phyloP scores from a whole-genome alignment of 2,888 invertebrate genomes.

The Cerastoderma edule region DNA sequence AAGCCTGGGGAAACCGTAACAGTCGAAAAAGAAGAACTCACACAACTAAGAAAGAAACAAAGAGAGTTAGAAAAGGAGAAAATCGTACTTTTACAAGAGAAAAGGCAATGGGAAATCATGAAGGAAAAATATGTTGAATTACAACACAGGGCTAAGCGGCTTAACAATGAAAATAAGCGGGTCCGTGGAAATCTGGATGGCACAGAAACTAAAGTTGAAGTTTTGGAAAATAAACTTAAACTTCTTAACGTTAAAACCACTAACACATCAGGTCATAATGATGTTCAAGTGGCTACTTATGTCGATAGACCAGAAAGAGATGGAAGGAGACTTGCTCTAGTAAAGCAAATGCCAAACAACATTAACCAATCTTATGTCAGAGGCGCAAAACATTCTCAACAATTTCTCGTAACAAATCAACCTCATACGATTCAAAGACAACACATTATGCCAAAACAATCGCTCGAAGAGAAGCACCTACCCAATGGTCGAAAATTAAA shows the following conservation, averaged over 20 bases:
- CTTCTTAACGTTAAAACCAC: constrained; percentile 41
- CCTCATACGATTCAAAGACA: not conserved
- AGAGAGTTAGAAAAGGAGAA: constrained; percentile 50
- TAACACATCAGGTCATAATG: constrained; percentile 10
- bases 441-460: not conserved
- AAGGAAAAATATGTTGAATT: constrained; percentile 50
- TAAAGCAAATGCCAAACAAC: not conserved
- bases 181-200: constrained; percentile 52
- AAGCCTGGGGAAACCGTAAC: constrained; percentile 2
- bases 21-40: constrained; percentile 29
- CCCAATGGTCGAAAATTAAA: not conserved
- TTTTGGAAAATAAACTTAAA: constrained; percentile 45
- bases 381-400: not conserved
- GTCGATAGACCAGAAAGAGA: constrained; percentile 31
- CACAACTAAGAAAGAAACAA: constrained; percentile 43
- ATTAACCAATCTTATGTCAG: not conserved
- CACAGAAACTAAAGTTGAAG: constrained; percentile 39
- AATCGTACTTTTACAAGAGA: constrained; percentile 54
- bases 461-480: not conserved
- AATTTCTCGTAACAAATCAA: not conserved
- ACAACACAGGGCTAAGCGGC: constrained; percentile 40
- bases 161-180: constrained; percentile 53
- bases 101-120: constrained; percentile 54
- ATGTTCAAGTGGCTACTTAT: constrained; percentile 41
- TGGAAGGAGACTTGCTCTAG: not conserved